A percentile compares a stretch with the other conserved stretches of the same genome.
phyloP scores from a whole-genome alignment of 2,113 vertebrate genomes.

The Anoura caudifer region DNA sequence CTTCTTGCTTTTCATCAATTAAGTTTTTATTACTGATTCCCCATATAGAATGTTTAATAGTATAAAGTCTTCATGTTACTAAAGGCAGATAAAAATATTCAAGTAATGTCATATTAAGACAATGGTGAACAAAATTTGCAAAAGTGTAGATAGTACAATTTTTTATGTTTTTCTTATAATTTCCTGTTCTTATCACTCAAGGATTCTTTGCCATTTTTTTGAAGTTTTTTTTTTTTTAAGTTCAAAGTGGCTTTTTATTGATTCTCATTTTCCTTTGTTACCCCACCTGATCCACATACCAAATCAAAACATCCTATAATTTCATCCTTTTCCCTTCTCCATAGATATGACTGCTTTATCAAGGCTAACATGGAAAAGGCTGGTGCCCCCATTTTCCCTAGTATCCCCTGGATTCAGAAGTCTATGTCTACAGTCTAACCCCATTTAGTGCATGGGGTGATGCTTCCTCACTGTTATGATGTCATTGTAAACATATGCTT shows the following conservation, averaged over 20 bases:
- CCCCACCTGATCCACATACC: background rate
- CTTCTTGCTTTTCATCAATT: background rate
- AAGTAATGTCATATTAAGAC: background rate
- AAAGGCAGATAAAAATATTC: background rate
- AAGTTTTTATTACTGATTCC: background rate
- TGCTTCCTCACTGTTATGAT: slow-evolving; percentile 9
- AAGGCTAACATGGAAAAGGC: background rate
- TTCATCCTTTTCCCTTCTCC: background rate
- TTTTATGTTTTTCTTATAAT: background rate
- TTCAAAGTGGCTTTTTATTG: slow-evolving; percentile 25
- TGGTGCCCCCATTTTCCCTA: too few species aligned
- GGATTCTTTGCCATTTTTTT: background rate
- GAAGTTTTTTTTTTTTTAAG: background rate
- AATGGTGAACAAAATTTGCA: background rate
- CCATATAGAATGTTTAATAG: background rate
- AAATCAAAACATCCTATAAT: background rate
- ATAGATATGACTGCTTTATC: background rate
- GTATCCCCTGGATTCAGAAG: background rate
- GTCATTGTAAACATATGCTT: slow-evolving; percentile 50
- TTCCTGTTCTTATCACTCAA: background rate
- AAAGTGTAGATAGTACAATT: background rate
- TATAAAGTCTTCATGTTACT: background rate
- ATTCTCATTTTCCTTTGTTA: background rate
- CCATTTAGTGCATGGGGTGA: background rate
- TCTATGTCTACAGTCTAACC: background rate